Conservation (phyloP, 2,797 vertebrate genomes). For the Chaunax sp. region DNA sequence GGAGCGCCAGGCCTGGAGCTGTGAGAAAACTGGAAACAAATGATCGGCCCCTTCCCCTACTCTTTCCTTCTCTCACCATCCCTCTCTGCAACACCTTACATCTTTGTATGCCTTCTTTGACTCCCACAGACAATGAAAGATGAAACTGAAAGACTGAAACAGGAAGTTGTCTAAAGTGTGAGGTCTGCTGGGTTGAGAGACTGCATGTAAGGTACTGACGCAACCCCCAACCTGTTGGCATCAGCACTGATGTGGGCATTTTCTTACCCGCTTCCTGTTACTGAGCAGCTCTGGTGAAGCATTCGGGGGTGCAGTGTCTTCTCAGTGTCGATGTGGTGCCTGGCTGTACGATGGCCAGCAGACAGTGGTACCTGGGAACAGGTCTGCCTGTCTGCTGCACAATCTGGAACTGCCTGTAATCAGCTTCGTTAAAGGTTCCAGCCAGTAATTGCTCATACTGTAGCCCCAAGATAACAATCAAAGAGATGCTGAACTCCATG, state of each 20-base stretch:
- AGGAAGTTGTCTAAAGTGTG: slow-evolving; percentile 10
- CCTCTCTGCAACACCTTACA: slow-evolving; percentile 58
- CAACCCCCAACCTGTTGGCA: slow-evolving; percentile 16
- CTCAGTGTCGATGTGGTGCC: slow-evolving; percentile 3
- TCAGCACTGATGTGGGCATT: slow-evolving; percentile 16
- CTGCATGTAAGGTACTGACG: slow-evolving; percentile 9
- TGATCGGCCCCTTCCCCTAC: slow-evolving; percentile 76
- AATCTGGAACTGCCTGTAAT: slow-evolving; percentile 83
- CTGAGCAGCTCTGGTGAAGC: slow-evolving; percentile 19
- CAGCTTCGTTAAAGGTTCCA: slow-evolving; percentile 88
- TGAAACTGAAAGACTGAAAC: slow-evolving; percentile 22
- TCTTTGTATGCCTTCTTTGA: slow-evolving; percentile 37
- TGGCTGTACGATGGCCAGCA: slow-evolving; percentile 35
- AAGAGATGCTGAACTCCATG: slow-evolving; percentile 86
- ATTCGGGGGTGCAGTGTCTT: slow-evolving; percentile 15
- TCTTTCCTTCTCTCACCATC: slow-evolving; percentile 71
- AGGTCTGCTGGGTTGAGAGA: slow-evolving; percentile 25
- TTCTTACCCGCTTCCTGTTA: slow-evolving; percentile 15
- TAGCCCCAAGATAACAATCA: slow-evolving; percentile 92
- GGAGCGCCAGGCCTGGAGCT: slow-evolving; percentile 89
- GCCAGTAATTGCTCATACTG: slow-evolving; percentile 89
- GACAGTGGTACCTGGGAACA: slow-evolving; percentile 70
- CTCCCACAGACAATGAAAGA: slow-evolving; percentile 43
- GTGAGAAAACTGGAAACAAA: slow-evolving; percentile 94
- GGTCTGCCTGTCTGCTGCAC: slow-evolving; percentile 65